Evolutionary conservation across 2,888 invertebrate genomes (phyloP), one percentile per base, ranked within the genome.

Genomic region (Therioaphis trifolii): DNA sequence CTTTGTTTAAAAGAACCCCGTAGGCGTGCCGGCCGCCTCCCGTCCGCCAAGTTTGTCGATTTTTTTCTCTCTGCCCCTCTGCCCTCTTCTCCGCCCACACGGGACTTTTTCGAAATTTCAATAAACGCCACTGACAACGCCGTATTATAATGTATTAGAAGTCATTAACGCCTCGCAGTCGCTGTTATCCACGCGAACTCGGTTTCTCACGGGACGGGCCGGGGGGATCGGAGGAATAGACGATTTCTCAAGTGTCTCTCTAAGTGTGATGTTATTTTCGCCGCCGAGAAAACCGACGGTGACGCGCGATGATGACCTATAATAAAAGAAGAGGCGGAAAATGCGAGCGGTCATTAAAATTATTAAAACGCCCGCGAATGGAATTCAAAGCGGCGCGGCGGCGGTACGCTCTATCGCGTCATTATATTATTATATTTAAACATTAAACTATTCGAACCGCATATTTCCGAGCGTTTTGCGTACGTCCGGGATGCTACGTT

Each of bases 401-500:
- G 27, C 61, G n/a, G 5, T 29, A n/a, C n/a, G n/a, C n/a, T n/a
- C n/a, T n/a, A n/a, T n/a, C n/a, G n/a, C n/a, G n/a, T 29, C 29
- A 40, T 12, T n/a, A 61, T 63, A 76, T 63, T 68, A 77, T 66
- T 66, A 52, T n/a, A n/a, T n/a, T n/a, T n/a, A n/a, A n/a, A n/a
- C n/a, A n/a, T n/a, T n/a, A n/a, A n/a, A n/a, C n/a, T n/a, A n/a
- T n/a, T n/a, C n/a, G n/a, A 66, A 68, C 77, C 24, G 35, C 77
- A 66, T 77, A 77, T 77, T 77, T 77, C 24, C 15, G 24, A 4
- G 14, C 35, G 24, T 52, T 4, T 24, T n/a, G n/a, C n/a, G n/a
- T n/a, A n/a, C n/a, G n/a, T n/a, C n/a, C n/a, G n/a, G n/a, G n/a
- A n/a, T n/a, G n/a, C n/a, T n/a, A n/a, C n/a, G n/a, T n/a, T n/a